These are phyloP conservation scores for Mormyrus lacerda DNA, from an alignment of 2,113 vertebrate genomes.

Conservation along the genomic window DNA sequence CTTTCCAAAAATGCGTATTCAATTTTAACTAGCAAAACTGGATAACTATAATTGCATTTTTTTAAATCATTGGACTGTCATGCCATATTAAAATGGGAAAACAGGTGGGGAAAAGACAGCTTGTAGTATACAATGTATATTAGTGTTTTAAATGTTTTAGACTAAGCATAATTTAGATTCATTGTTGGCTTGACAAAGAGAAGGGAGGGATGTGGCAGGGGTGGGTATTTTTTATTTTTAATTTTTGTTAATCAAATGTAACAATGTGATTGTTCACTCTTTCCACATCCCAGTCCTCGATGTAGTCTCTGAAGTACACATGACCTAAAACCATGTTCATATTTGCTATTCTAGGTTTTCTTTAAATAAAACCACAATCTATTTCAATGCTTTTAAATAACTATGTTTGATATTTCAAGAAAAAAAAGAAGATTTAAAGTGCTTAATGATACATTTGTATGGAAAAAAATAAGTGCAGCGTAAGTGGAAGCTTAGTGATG, in stretches of 20 bases:
- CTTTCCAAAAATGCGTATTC: not conserved
- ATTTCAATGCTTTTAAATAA: slow-evolving; percentile 56
- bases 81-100: slow-evolving; percentile 41
- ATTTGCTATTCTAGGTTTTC: slow-evolving; percentile 51
- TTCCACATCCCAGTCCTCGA: slow-evolving; percentile 34
- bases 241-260: slow-evolving; percentile 7
- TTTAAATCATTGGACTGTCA: slow-evolving; percentile 28
- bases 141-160: slow-evolving; percentile 60
- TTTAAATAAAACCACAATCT: slow-evolving; percentile 65
- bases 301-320: slow-evolving; percentile 58
- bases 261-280: slow-evolving; percentile 13
- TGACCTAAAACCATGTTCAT: slow-evolving; percentile 43
- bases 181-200: slow-evolving; percentile 53
- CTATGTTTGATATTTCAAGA: not conserved
- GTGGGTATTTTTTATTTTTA: slow-evolving; percentile 41
- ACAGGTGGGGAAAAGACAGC: slow-evolving; percentile 43
- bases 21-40: not conserved
- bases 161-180: slow-evolving; percentile 51
- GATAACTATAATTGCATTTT: not conserved
- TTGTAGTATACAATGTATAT: slow-evolving; percentile 68
- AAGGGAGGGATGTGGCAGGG: slow-evolving; percentile 44
- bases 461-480: not conserved
- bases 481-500: not conserved
- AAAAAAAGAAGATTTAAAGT: not conserved
- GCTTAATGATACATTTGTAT: not conserved